Conservation (phyloP, 2,113 vertebrate species). For the Pterocles burchelli region DNA sequence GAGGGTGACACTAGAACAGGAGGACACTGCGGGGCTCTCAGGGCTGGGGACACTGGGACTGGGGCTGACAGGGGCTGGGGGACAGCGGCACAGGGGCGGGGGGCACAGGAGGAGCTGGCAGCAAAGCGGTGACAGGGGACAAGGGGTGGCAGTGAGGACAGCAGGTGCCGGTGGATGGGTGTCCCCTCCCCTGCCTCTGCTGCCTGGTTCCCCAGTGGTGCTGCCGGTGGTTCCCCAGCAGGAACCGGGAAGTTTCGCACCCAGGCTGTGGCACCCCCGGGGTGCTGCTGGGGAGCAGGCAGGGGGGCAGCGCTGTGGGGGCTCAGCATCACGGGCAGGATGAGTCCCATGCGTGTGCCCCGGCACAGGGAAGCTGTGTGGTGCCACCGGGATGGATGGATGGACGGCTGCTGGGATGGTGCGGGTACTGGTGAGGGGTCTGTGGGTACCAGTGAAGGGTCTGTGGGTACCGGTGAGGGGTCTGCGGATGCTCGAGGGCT, state of each 20-base stretch:
- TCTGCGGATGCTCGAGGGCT: background rate
- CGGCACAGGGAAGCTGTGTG: too few species aligned
- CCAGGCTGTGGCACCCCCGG: too few species aligned
- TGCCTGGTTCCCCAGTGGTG: accelerated
- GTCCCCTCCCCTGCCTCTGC: background rate
- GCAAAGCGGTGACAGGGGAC: too few species aligned
- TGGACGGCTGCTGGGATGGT: background rate
- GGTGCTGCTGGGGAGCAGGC: background rate
- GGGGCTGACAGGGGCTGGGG: background rate
- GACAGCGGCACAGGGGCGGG: background rate
- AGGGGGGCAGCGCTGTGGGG: background rate
- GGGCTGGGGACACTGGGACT: background rate
- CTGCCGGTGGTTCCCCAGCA: background rate
- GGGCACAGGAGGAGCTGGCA: background rate
- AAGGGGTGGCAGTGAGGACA: background rate
- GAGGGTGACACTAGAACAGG: background rate
- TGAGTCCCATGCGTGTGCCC: background rate
- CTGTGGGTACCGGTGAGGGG: accelerated
- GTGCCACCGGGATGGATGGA: background rate
- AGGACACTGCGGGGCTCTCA: background rate
- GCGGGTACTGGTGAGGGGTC: too few species aligned
- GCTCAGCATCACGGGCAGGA: background rate
- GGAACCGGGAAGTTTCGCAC: background rate
- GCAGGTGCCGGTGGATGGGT: background rate
- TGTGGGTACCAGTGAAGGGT: too few species aligned